These are phyloP conservation scores for Mustelus asterias DNA, from an alignment of 2,113 vertebrate genomes.

Conservation along the genomic window DNA sequence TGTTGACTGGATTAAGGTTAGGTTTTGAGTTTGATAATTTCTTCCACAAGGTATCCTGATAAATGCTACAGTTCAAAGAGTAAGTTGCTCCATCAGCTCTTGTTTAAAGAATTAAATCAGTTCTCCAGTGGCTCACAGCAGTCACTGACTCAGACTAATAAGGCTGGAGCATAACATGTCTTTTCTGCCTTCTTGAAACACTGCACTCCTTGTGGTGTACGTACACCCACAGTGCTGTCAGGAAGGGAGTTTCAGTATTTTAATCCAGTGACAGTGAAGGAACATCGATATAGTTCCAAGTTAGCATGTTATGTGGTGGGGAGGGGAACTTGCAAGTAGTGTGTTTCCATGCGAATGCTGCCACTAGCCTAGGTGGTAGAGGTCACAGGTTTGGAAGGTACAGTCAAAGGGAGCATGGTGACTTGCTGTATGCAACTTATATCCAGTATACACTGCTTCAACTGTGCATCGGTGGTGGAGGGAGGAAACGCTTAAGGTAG, in stretches of 20 bases:
- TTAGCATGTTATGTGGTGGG: background rate
- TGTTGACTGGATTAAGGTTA: background rate
- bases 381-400: background rate
- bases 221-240: background rate
- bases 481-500: background rate
- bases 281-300: background rate
- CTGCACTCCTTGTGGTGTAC: too few relatives aligned
- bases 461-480: background rate
- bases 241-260: background rate
- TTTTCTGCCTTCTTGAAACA: too few relatives aligned
- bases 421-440: background rate
- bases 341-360: background rate
- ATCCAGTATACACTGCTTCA: background rate
- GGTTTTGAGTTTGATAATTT: background rate
- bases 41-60: background rate
- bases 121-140: background rate
- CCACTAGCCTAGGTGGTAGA: background rate
- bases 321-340: background rate
- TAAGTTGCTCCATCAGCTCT: background rate
- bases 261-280: background rate
- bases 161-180: background rate
- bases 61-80: background rate
- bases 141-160: background rate
- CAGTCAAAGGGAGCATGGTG: background rate
- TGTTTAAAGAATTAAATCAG: background rate